Evolutionary conservation across 1,140 invertebrate genomes (phyloP).

Genomic region (Calycopis cecrops): DNA sequence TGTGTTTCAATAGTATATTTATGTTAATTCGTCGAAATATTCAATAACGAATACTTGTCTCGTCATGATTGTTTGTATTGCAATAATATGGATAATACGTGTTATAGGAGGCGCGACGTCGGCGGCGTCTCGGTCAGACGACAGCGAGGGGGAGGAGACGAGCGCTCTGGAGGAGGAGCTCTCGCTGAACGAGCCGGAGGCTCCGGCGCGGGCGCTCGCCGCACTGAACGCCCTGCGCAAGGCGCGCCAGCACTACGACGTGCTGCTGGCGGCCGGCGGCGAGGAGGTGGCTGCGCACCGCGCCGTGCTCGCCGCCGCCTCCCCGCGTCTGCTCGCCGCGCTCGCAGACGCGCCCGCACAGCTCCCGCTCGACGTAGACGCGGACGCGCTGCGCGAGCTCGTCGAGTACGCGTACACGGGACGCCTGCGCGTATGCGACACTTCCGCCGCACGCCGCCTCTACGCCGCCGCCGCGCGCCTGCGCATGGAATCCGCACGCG

Average conservation of each 20-base stretch:
- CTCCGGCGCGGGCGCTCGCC: constrained; percentile 58
- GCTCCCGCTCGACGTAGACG: constrained; percentile 70
- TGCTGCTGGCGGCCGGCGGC: constrained; percentile 78
- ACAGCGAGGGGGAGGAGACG: constrained; percentile 60
- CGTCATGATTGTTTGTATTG: no score
- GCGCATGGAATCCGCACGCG: constrained; percentile 83
- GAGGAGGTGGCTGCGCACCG: constrained; percentile 80
- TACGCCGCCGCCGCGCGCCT: constrained; percentile 84
- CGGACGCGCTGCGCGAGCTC: constrained; percentile 81
- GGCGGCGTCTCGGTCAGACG: constrained; percentile 37
- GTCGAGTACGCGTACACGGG: constrained; percentile 89
- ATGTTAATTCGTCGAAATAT: no score
- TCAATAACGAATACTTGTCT: no score
- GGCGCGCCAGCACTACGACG: constrained; percentile 32
- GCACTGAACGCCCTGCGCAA: constrained; percentile 44
- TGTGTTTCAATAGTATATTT: no score
- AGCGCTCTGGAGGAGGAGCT: constrained; percentile 77
- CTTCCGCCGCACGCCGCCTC: constrained; percentile 81
- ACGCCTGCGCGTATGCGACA: constrained; percentile 58
- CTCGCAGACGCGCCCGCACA: constrained; percentile 58
- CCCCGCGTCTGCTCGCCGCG: constrained; percentile 76
- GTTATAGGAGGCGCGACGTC: constrained; percentile 28
- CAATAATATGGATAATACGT: no score
- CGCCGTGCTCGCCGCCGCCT: constrained; percentile 75
- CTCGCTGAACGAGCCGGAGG: constrained; percentile 67